phyloP scores from a whole-genome alignment of 2,113 vertebrate species.

The Plestiodon gilberti region DNA sequence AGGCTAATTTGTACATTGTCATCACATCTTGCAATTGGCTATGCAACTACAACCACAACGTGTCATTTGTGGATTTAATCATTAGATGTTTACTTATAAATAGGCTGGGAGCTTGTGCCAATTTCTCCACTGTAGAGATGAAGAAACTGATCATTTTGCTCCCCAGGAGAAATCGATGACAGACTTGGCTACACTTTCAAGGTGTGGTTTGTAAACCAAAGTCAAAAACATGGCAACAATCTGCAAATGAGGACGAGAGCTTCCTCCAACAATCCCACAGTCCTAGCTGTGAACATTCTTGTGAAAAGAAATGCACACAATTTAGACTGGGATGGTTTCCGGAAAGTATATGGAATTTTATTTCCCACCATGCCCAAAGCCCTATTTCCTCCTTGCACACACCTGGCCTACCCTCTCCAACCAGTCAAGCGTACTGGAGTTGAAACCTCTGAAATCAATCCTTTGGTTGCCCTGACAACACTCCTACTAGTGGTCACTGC shows the following conservation, averaged over 20 bases:
- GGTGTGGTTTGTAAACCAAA: not conserved
- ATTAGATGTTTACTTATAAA: not conserved
- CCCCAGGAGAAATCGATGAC: too few species aligned
- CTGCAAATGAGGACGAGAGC: not conserved
- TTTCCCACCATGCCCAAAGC: not conserved
- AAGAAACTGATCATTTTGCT: not conserved
- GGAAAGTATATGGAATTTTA: not conserved
- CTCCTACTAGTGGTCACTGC: too few species aligned
- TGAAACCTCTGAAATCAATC: not conserved
- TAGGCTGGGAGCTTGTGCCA: not conserved
- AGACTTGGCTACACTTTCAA: not conserved
- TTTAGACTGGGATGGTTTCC: not conserved
- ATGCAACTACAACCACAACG: not conserved
- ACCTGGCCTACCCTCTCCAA: not conserved
- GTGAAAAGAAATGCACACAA: not conserved
- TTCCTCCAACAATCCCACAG: not conserved
- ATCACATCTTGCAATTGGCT: not conserved
- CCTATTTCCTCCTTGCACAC: not conserved
- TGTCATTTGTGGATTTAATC: not conserved
- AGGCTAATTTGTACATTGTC: too few species aligned
- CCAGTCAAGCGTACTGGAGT: not conserved
- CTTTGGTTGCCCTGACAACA: not conserved
- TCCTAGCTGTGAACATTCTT: not conserved
- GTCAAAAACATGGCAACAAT: not conserved
- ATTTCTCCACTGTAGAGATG: not conserved